Conservation (phyloP, 2,797 vertebrate species). For the Lates japonicus region DNA sequence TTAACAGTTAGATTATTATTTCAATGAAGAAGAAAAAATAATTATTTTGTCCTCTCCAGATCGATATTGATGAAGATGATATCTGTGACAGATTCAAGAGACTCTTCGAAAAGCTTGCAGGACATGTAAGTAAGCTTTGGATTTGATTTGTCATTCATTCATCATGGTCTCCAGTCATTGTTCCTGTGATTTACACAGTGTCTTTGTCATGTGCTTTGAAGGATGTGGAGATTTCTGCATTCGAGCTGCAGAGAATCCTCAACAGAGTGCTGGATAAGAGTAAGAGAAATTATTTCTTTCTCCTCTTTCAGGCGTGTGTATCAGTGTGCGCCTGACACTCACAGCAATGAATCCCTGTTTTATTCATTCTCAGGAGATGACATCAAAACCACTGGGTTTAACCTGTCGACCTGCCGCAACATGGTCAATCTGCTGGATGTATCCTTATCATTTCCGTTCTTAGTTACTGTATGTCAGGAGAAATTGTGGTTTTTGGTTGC, state of each 20-base stretch:
- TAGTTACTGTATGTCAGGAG: neutral
- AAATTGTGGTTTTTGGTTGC: neutral
- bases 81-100: conserved; percentile 86
- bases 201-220: conserved; percentile 51
- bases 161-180: neutral
- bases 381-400: conserved; percentile 82
- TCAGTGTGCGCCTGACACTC: neutral
- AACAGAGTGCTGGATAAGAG: conserved; percentile 86
- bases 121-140: conserved; percentile 81
- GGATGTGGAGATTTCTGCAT: conserved; percentile 91
- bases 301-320: neutral
- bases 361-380: conserved; percentile 70
- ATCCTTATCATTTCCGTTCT: conserved; percentile 74
- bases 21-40: neutral
- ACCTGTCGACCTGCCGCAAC: conserved; percentile 76
- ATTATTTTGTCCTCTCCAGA: conserved; percentile 68
- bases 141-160: neutral
- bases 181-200: neutral
- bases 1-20: too few relatives aligned
- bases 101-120: conserved; percentile 89
- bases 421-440: conserved; percentile 86
- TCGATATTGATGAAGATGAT: conserved; percentile 85
- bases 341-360: neutral
- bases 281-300: conserved; percentile 73
- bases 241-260: conserved; percentile 89